Percentiles rank a stretch among this genome's conserved stretches.
phyloP scores from a whole-genome alignment of 2,888 invertebrate genomes.

The Dysmachus trigonus region DNA sequence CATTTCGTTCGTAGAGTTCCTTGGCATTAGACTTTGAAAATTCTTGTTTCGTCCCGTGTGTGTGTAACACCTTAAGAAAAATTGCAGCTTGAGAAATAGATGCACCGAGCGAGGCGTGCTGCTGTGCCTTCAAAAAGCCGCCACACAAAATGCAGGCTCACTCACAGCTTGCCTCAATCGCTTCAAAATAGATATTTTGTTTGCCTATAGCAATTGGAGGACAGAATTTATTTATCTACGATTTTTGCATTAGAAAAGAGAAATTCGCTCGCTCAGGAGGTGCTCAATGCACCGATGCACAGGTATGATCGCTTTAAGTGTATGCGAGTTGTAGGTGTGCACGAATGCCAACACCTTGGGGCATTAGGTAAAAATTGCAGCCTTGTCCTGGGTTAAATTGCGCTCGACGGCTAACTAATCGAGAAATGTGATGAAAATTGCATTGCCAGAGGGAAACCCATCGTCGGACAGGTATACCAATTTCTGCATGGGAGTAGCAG shows the following conservation, averaged over 20 bases:
- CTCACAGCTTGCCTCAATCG: slow-evolving; percentile 20
- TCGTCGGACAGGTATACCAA: neutral
- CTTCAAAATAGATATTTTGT: slow-evolving; percentile 20
- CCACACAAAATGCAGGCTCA: slow-evolving; percentile 8
- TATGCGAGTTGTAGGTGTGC: neutral
- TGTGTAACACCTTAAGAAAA: slow-evolving; percentile 9
- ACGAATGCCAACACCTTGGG: slow-evolving; percentile 28
- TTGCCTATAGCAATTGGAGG: slow-evolving; percentile 3
- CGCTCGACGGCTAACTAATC: neutral
- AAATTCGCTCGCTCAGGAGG: slow-evolving; percentile 4
- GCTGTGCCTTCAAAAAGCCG: slow-evolving; percentile 14
- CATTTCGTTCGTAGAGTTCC: slow-evolving; percentile 39
- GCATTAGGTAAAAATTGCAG: neutral
- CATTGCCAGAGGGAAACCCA: neutral
- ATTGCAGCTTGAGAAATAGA: slow-evolving; percentile 28
- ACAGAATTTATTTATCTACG: neutral
- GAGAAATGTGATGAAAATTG: neutral
- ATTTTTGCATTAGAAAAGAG: slow-evolving; percentile 9
- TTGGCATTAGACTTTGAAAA: slow-evolving; percentile 47
- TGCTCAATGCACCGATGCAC: neutral
- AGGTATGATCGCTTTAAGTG: neutral
- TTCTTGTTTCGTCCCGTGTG: slow-evolving; percentile 36
- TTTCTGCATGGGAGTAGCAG: neutral
- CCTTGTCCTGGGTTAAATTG: neutral
- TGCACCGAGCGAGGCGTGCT: neutral